Evolutionary conservation across 2,888 invertebrate genomes (phyloP).

Genomic region (Epinotia demarniana): DNA sequence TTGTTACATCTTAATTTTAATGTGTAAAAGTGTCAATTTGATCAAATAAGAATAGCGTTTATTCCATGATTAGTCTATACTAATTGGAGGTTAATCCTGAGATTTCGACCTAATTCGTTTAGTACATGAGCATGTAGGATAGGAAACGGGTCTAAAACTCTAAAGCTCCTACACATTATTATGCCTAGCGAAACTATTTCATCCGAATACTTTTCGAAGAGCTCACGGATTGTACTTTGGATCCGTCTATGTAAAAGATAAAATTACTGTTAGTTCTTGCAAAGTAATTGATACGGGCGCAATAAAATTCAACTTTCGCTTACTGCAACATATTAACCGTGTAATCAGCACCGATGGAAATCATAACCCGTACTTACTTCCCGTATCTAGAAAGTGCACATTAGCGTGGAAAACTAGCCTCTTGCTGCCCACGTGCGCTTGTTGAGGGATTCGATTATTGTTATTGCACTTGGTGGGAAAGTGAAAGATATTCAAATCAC

Average conservation of each 20-base stretch:
- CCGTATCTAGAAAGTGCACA: constrained; percentile 61
- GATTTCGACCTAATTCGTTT: neutral
- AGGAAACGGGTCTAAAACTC: no score
- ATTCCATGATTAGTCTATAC: neutral
- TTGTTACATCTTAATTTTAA: neutral
- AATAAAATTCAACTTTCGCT: constrained; percentile 43
- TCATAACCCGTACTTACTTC: constrained; percentile 50
- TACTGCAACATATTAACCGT: constrained; percentile 31
- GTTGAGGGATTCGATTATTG: constrained; percentile 25
- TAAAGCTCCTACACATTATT: no score
- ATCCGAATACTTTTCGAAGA: no score
- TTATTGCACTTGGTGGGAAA: constrained; percentile 27
- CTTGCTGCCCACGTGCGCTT: constrained; percentile 17
- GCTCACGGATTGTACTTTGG: neutral
- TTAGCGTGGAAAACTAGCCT: constrained; percentile 52
- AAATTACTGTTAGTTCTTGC: neutral
- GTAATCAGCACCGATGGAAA: constrained; percentile 42
- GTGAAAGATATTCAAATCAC: constrained; percentile 1
- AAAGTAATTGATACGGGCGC: constrained; percentile 32
- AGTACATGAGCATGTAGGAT: no score
- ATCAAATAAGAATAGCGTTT: neutral
- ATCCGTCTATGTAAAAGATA: constrained; percentile 10
- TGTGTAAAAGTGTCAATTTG: neutral
- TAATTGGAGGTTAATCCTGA: neutral
- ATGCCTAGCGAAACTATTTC: no score